These are phyloP conservation scores for Timema podura DNA, from an alignment of 2,888 invertebrate genomes.

Conservation along the genomic window DNA sequence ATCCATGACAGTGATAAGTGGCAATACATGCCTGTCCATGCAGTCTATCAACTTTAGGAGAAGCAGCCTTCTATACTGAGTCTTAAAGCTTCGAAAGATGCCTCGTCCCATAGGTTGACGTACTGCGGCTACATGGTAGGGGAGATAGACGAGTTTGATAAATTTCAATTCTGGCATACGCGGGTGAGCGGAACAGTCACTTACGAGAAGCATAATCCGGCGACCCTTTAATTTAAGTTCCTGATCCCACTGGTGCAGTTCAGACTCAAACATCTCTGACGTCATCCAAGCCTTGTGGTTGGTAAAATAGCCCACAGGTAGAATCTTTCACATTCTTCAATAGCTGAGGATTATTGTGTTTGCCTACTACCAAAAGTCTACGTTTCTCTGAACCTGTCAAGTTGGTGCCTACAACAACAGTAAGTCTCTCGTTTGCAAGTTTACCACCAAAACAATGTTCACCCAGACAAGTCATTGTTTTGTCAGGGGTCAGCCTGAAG, in stretches of 20 bases:
- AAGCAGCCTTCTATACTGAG: slow-evolving; percentile 8
- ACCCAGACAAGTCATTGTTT: slow-evolving; percentile 15
- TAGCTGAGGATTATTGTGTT: slow-evolving; percentile 18
- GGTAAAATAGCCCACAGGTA: slow-evolving; percentile 17
- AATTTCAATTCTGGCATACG: background rate
- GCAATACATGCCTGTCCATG: background rate
- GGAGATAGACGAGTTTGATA: slow-evolving; percentile 3
- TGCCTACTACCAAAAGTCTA: slow-evolving; percentile 21
- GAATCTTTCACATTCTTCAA: slow-evolving; percentile 17
- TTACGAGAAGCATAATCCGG: slow-evolving; percentile 24
- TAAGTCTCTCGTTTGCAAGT: slow-evolving; percentile 1
- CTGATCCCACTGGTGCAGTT: slow-evolving; percentile 19
- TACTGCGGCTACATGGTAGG: slow-evolving; percentile 3
- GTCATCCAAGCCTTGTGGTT: slow-evolving; percentile 22
- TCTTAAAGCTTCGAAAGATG: slow-evolving; percentile 11
- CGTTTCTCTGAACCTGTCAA: slow-evolving; percentile 24
- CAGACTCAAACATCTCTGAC: slow-evolving; percentile 1
- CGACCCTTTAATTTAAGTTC: slow-evolving; percentile 20
- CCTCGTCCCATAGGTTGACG: slow-evolving; percentile 12
- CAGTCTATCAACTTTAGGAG: slow-evolving; percentile 7
- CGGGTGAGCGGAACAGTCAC: slow-evolving; percentile 21
- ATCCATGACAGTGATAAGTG: background rate
- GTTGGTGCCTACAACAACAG: slow-evolving; percentile 13
- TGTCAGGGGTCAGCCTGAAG: slow-evolving; percentile 6
- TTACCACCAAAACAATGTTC: slow-evolving; percentile 15